Evolutionary conservation across 1,140 invertebrate genomes (phyloP).

Genomic region (Pseudomyrmex concolor): DNA sequence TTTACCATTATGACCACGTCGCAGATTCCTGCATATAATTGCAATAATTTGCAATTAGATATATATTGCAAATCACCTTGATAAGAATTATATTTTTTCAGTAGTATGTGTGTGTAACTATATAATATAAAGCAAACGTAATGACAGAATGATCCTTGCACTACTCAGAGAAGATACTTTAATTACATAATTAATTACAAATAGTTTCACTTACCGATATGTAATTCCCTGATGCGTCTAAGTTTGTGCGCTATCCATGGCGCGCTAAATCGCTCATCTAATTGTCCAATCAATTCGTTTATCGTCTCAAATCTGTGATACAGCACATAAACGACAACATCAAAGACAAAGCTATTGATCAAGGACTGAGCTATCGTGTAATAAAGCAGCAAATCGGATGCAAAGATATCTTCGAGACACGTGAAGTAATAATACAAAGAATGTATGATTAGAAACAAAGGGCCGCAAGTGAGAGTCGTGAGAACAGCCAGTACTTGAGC

Average conservation of each 20-base stretch:
- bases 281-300: constrained; percentile 63
- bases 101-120: no score
- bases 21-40: constrained; percentile 70
- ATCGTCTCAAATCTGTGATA: constrained; percentile 67
- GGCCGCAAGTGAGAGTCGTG: constrained; percentile 57
- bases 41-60: background rate
- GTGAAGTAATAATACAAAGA: constrained; percentile 73
- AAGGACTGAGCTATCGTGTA: constrained; percentile 74
- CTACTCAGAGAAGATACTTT: background rate
- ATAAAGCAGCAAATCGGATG: constrained; percentile 75
- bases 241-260: constrained; percentile 70
- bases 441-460: constrained; percentile 65
- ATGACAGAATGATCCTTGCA: no score
- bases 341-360: constrained; percentile 73
- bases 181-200: background rate
- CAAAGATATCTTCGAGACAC: constrained; percentile 71
- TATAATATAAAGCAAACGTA: no score
- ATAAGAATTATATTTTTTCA: constrained; percentile 3
- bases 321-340: constrained; percentile 67
- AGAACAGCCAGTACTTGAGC: constrained; percentile 65
- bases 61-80: background rate
- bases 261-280: constrained; percentile 36
- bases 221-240: constrained; percentile 68
- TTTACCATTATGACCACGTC: constrained; percentile 70
- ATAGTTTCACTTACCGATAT: constrained; percentile 63